These are phyloP conservation scores for Lasiommata megera DNA, from an alignment of 2,888 invertebrate species.

Conservation along the genomic window DNA sequence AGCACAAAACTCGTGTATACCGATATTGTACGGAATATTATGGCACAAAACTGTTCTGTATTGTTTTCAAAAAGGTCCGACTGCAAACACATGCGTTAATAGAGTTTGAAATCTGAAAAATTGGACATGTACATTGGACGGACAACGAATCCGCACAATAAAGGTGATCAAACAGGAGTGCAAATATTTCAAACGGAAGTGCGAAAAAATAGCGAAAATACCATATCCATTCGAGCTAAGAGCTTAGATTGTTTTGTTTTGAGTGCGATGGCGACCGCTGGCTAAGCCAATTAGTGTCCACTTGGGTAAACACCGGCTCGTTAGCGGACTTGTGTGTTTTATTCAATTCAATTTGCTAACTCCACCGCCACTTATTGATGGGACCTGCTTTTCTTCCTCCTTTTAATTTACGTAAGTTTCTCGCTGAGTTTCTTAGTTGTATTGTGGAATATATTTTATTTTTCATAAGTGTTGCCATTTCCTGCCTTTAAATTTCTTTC, in stretches of 20 bases:
- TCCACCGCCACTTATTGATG: constrained; percentile 76
- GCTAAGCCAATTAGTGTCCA: constrained; percentile 81
- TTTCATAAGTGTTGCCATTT: too few relatives aligned
- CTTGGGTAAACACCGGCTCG: constrained; percentile 80
- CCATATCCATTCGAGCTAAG: constrained; percentile 39
- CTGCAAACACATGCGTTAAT: constrained; percentile 9
- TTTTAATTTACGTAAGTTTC: constrained; percentile 47
- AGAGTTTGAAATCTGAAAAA: constrained; percentile 9
- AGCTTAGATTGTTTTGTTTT: constrained; percentile 40
- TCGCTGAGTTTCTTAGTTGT: neutral
- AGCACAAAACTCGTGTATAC: too few relatives aligned
- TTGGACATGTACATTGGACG: constrained; percentile 11
- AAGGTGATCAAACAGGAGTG: constrained; percentile 30
- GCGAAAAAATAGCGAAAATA: constrained; percentile 36
- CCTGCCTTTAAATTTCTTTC: too few relatives aligned
- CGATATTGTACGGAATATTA: too few relatives aligned
- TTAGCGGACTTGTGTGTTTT: constrained; percentile 80
- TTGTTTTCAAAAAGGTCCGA: neutral
- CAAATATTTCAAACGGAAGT: constrained; percentile 30
- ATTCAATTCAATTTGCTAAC: constrained; percentile 78
- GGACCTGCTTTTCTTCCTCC: constrained; percentile 58
- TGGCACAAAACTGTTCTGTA: neutral
- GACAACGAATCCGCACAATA: constrained; percentile 27
- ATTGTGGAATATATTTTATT: neutral
- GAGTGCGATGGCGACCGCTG: constrained; percentile 62